phyloP scores from a whole-genome alignment of 1,140 invertebrate species.

The Drosophila albomicans region DNA sequence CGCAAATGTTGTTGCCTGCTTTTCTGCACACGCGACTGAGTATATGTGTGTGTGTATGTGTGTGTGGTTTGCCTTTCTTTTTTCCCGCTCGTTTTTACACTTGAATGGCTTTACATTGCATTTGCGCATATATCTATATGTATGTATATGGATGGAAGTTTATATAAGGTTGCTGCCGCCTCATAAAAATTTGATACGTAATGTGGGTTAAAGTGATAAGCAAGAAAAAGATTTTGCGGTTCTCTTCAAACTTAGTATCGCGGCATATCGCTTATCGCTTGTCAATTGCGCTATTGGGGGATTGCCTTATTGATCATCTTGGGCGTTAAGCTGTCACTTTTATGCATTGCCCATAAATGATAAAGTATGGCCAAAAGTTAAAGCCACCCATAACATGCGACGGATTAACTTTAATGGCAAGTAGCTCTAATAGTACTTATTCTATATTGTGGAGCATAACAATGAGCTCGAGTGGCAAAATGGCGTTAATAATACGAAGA shows the following conservation, averaged over 20 bases:
- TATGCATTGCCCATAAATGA: conserved; percentile 51
- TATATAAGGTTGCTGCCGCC: conserved; percentile 19
- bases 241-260: conserved; percentile 9
- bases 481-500: background rate
- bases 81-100: conserved; percentile 53
- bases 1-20: conserved; percentile 48
- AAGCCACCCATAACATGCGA: conserved; percentile 40
- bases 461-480: background rate
- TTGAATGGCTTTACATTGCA: conserved; percentile 63
- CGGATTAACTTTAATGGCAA: conserved; percentile 62
- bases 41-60: background rate
- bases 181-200: conserved; percentile 29
- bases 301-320: conserved; percentile 75
- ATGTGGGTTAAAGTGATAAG: conserved; percentile 42
- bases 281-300: conserved; percentile 53
- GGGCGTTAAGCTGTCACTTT: conserved; percentile 60
- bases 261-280: conserved; percentile 36
- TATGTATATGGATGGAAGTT: conserved; percentile 1
- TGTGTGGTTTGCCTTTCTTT: conserved; percentile 5
- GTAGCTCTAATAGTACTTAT: conserved; percentile 2
- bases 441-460: conserved; percentile 24
- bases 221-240: conserved; percentile 32
- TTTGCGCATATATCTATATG: conserved; percentile 15
- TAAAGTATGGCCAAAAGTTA: conserved; percentile 43
- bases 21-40: conserved; percentile 19